Base-by-base conservation (phyloP, 2,888 invertebrate species). In the Esperia sulphurella region DNA sequence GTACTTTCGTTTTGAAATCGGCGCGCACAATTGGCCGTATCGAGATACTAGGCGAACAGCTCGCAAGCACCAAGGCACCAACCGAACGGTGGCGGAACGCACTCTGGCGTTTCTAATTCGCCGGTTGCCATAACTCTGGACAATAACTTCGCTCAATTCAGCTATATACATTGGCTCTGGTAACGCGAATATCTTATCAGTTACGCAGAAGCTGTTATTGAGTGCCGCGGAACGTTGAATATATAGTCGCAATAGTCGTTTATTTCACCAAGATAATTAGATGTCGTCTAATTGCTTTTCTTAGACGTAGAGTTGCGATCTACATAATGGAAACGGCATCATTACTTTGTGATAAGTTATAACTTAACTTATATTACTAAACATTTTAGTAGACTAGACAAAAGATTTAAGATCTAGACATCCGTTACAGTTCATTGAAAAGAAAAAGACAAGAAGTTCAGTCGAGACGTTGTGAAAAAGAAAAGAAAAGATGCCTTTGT, bases 1-100 rank as follows among this genome's bases (percentile, higher is more conserved):
- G 85, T 85, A 88, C 89, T 89, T 89, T 89, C 89, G 85, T 88
- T 89, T 88, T 86, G 89, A 89, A 88, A 88, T 88, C 88, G 83
- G 80, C 81, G 80, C 84, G 80, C 79, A 87, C 88, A 87, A 87
- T 87, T 86, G 85, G 79, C 86, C 84, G 85, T 85, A 80, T 83
- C 85, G 82, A 84, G 86, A 79, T 77, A 80, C 73, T 21, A 75
- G 41, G 45, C 46, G 46, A 48, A 33, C 30, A n/a, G n/a, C n/a
- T n/a, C n/a, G n/a, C n/a, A 43, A 41, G 76, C 77, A 66, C 72
- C 70, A 75, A 71, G 78, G 73, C 75, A 74, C 79, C 75, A 75
- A 58, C 53, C 55, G 63, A 67, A 60, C 62, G 63, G 69, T 73
- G 69, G 75, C 74, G 73, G 72, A 73, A 75, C 77, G 75, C 80